Conservation (phyloP, 1,140 invertebrate genomes). For the Wiebesia pumilae region DNA sequence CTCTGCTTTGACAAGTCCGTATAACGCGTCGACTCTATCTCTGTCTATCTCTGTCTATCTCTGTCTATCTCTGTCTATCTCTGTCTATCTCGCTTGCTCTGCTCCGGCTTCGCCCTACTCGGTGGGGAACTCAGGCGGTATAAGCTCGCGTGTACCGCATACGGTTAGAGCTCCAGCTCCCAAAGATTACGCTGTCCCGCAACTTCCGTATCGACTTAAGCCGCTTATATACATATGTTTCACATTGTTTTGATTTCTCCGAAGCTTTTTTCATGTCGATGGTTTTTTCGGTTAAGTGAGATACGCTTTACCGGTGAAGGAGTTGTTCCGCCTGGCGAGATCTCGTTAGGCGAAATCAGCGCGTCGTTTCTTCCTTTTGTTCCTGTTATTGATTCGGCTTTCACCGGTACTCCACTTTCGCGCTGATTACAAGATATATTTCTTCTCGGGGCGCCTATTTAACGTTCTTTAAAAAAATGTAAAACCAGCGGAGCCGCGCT, state of each 20-base stretch:
- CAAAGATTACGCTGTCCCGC: constrained; percentile 34
- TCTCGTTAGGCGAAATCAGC: too few species aligned
- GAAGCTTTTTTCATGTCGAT: neutral
- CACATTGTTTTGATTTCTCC: neutral
- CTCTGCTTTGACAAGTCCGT: constrained; percentile 72
- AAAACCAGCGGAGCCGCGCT: too few species aligned
- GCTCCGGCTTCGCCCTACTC: neutral
- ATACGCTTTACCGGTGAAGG: neutral
- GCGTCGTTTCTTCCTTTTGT: too few species aligned
- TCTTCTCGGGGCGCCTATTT: too few species aligned
- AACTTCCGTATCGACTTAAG: constrained; percentile 39
- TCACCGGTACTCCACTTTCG: too few species aligned
- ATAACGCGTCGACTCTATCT: constrained; percentile 64
- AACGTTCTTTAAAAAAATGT: too few species aligned
- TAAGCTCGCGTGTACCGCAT: neutral
- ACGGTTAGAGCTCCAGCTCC: too few species aligned
- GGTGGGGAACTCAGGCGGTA: neutral
- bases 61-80: constrained; percentile 17
- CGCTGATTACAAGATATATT: too few species aligned
- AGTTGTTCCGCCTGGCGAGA: too few species aligned
- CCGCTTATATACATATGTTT: constrained; percentile 39
- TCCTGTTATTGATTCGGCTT: too few species aligned
- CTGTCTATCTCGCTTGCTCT: neutral
- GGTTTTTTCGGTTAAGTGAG: neutral
- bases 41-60: constrained; percentile 45